phyloP scores from a whole-genome alignment of 1,140 invertebrate species.

The Halesus radiatus region DNA sequence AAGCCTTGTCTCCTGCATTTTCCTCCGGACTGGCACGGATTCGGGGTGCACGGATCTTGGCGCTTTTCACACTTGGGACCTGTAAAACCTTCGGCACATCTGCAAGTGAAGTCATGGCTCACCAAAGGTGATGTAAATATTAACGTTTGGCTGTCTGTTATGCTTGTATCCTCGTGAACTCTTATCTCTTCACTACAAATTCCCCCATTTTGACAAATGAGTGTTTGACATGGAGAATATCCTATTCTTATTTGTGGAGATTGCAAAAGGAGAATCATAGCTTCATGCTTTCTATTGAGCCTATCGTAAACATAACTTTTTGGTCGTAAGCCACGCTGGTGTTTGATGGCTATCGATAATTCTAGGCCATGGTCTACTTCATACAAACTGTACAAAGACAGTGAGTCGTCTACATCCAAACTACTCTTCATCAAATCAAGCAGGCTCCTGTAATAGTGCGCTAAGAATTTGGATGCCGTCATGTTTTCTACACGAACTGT shows the following conservation, averaged over 20 bases:
- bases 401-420: conserved; percentile 74
- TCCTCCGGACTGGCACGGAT: conserved; percentile 86
- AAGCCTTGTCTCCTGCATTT: conserved; percentile 86
- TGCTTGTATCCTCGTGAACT: conserved; percentile 77
- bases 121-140: conserved; percentile 87
- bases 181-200: conserved; percentile 81
- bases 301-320: conserved; percentile 76
- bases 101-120: conserved; percentile 82
- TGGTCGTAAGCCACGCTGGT: conserved; percentile 71
- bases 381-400: conserved; percentile 82
- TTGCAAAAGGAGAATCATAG: conserved; percentile 75
- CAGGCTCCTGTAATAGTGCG: conserved; percentile 80
- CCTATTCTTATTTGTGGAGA: conserved; percentile 72
- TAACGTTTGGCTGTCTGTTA: conserved; percentile 82
- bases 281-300: conserved; percentile 74
- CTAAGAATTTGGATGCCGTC: conserved; percentile 81
- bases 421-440: conserved; percentile 78
- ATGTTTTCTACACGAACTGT: conserved; percentile 82
- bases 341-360: conserved; percentile 77
- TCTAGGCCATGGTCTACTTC: conserved; percentile 77
- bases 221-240: conserved; percentile 80
- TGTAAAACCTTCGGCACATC: conserved; percentile 84
- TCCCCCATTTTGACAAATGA: conserved; percentile 83
- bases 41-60: conserved; percentile 92
- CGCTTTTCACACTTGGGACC: conserved; percentile 84